Evolutionary conservation across 2,797 vertebrate species (phyloP), one percentile per base, ranked within the genome.

Genomic region (Gephyroberyx darwinii): DNA sequence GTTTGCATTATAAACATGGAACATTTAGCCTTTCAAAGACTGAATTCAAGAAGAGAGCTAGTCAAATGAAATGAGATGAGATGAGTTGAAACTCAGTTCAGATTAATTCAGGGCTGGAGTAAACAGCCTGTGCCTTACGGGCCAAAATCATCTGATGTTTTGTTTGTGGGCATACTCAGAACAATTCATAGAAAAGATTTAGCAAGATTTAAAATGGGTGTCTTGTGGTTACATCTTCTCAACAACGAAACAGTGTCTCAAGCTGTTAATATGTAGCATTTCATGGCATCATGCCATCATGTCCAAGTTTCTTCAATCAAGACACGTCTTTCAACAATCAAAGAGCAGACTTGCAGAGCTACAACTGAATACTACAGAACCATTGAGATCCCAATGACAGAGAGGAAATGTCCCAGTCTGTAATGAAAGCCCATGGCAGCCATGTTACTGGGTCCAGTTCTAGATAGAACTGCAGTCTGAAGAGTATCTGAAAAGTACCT

Each of bases 81-180:
- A 63, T 48, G 62, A 19, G 55, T 5, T 48, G 30, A 17, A 75
- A 77, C 45, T 37, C 43, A 57, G 77, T 69, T 57, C 60, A 41
- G 17, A 12, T 54, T 75, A 30, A 62, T 60, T 78, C 9, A 8
- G 20, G 39, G 35, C 22, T 55, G 48, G 26, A 26, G 41, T 12
- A 35, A 55, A 48, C 67, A 65, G 3, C 41, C 66, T 48, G 47
- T 73, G 70, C 69, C 58, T 48, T 17, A 41, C n/a, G 20, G 5
- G 3, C 26, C 57, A 68, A 69, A 30, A 52, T 31, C 1, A n/a
- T 22, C 61, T 67, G 57, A 66, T 67, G 41, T 78, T 76, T 80
- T 78, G 74, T 65, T 59, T 10, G 22, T 0, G 4, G 43, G 55
- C 41, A 48, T n/a, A 55, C 47, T 60, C 64, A 60, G 26, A 45